A percentile compares a stretch with the other conserved stretches of the same genome.
Conservation (phyloP, 1,140 invertebrate genomes). For the Bombus fervidus region DNA sequence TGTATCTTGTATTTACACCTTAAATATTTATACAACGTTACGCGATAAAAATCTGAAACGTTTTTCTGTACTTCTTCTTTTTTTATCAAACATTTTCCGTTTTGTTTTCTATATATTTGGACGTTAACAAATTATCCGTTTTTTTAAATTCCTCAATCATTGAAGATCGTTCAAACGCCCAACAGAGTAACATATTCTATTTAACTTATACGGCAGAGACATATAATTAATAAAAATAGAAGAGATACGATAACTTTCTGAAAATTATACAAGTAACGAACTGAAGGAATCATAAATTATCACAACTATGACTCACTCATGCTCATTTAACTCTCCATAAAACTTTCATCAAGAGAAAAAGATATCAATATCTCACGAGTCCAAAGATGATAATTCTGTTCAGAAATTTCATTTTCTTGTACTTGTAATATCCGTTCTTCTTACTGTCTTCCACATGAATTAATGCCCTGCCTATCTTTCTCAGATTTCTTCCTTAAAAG, state of each 20-base stretch:
- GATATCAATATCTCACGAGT: neutral
- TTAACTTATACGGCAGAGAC: slow-evolving; percentile 6
- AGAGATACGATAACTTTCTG: neutral
- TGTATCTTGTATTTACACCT: slow-evolving; percentile 60
- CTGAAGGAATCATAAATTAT: neutral
- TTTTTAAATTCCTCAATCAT: neutral
- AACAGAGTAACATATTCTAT: neutral
- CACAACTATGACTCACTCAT: neutral
- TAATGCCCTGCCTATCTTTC: slow-evolving; percentile 9
- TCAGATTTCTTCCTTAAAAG: neutral
- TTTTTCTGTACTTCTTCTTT: slow-evolving; percentile 16
- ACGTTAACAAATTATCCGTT: slow-evolving; percentile 11
- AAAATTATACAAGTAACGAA: slow-evolving; percentile 18
- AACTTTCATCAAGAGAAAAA: neutral
- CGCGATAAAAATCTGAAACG: slow-evolving; percentile 50
- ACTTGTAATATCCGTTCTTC: neutral
- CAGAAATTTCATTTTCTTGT: too few relatives aligned
- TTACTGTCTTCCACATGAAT: neutral
- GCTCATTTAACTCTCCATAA: neutral
- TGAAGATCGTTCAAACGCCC: neutral
- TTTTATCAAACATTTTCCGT: neutral
- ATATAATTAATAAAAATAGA: neutral
- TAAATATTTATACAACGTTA: slow-evolving; percentile 63
- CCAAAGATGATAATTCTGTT: neutral
- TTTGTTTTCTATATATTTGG: slow-evolving; percentile 7